A percentile compares a stretch with the other conserved stretches of the same genome.
phyloP scores from a whole-genome alignment of 1,140 invertebrate genomes.

The Cylas formicarius region DNA sequence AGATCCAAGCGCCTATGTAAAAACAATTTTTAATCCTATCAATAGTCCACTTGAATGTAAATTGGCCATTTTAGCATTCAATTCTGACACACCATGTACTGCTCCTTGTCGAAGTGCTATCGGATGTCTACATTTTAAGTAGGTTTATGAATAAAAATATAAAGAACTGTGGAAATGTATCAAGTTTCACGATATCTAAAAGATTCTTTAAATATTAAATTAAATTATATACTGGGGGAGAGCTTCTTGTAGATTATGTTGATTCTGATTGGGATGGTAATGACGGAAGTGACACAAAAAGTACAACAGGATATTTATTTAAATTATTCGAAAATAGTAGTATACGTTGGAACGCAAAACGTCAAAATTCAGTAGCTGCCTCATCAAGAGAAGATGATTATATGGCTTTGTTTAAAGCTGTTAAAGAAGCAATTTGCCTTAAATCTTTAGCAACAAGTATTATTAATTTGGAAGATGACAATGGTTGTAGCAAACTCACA shows the following conservation, averaged over 20 bases:
- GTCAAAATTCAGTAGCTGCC: conserved; percentile 33
- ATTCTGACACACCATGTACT: conserved; percentile 32
- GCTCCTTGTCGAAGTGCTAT: conserved; percentile 32
- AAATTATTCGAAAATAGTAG: conserved; percentile 20
- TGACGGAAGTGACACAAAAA: conserved; percentile 15
- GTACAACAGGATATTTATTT: conserved; percentile 26
- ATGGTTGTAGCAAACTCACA: conserved; percentile 23
- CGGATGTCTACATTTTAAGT: conserved; percentile 34
- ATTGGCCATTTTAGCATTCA: conserved; percentile 24
- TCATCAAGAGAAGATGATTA: conserved; percentile 38
- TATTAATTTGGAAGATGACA: conserved; percentile 21
- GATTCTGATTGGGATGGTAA: conserved; percentile 23
- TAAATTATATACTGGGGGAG: conserved; percentile 23
- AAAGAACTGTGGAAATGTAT: conserved; percentile 9
- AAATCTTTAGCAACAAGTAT: conserved; percentile 8
- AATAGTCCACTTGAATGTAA: too few relatives aligned
- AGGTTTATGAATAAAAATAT: conserved; percentile 22
- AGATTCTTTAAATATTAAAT: conserved; percentile 5
- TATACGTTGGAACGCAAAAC: conserved; percentile 32
- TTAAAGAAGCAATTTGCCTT: conserved; percentile 32
- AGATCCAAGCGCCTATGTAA: conserved; percentile 22
- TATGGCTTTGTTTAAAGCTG: conserved; percentile 33
- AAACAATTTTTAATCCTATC: too few relatives aligned
- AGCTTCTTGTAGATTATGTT: conserved; percentile 20
- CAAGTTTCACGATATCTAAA: conserved; percentile 13